Evolutionary conservation across 2,888 invertebrate genomes (phyloP), one percentile per base, ranked within the genome.

Genomic region (Meloe dianella): DNA sequence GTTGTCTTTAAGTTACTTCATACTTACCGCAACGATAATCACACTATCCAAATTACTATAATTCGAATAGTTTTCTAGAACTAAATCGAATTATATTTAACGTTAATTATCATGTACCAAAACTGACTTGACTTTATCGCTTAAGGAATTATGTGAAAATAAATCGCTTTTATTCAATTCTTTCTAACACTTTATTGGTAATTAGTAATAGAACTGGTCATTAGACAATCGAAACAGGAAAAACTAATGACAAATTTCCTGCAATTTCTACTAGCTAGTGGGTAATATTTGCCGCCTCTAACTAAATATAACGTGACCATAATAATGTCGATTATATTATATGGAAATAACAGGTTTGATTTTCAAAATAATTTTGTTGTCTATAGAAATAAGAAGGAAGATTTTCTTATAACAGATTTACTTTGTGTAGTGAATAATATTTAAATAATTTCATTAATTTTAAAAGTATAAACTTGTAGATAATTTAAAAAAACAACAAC

Each of bases 271-370:
- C 17, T 59, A 32, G 35, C n/a, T 61, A 61, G 51, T 27, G 35
- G 62, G 20, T 54, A 27, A 57, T 62, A 60, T 22, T 54, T 12
- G 12, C 12, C 10, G 63, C 64, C 64, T 64, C 63, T 32, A 63
- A 67, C 63, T 10, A 57, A 60, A 67, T 41, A 35, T 63, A 17
- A 64, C 64, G 64, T 67, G 67, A 63, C 32, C 61, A 20, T 51
- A 60, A 57, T 38, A 66, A 63, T 66, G 61, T 38, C 29, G 17
- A 24, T 17, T 54, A n/a, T 62, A 29, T 17, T 27, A 58, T 57
- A 58, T 57, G 35, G 51, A 64, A 64, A 64, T 64, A 41, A 57
- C n/a, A 63, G 56, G 58, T 14, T 57, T 60, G 27, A 38, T 54
- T 35, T 24, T 12, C 17, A 32, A 32, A 32, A 12, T 32, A 32